These are phyloP conservation scores for Varecia variegata DNA, from an alignment of 2,797 vertebrate genomes.

Conservation along the genomic window DNA sequence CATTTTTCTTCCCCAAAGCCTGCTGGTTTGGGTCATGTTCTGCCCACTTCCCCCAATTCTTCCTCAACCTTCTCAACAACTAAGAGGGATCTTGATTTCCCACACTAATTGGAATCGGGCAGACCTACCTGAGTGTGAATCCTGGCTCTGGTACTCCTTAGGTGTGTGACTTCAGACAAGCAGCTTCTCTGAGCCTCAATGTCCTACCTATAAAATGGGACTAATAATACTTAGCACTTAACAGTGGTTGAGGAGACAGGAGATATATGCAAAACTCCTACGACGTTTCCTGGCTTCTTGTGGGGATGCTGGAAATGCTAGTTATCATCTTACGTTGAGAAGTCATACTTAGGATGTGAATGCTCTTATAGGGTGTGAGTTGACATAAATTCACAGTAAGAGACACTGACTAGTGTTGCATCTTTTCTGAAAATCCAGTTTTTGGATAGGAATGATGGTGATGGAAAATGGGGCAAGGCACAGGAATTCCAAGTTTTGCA, in stretches of 20 bases:
- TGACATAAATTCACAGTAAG: not conserved
- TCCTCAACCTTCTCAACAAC: not conserved
- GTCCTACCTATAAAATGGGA: not conserved
- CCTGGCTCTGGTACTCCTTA: not conserved
- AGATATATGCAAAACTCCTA: not conserved
- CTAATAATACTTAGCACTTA: not conserved
- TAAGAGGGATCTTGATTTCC: not conserved
- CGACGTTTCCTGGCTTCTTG: not conserved
- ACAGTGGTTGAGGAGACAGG: not conserved
- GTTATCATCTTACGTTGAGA: not conserved
- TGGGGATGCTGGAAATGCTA: not conserved
- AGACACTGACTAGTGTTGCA: not conserved
- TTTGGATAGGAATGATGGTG: not conserved
- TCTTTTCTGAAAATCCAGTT: not conserved
- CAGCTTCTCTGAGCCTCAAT: not conserved
- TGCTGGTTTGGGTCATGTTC: not conserved
- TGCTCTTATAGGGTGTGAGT: not conserved
- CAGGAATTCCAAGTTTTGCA: not conserved
- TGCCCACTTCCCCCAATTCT: not conserved
- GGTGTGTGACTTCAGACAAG: not conserved
- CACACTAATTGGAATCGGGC: not conserved
- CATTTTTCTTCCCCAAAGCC: not conserved
- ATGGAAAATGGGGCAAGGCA: not conserved
- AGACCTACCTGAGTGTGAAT: not conserved
- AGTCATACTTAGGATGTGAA: not conserved